phyloP scores from a whole-genome alignment of 1,140 invertebrate genomes.

The Camponotus vicinus region DNA sequence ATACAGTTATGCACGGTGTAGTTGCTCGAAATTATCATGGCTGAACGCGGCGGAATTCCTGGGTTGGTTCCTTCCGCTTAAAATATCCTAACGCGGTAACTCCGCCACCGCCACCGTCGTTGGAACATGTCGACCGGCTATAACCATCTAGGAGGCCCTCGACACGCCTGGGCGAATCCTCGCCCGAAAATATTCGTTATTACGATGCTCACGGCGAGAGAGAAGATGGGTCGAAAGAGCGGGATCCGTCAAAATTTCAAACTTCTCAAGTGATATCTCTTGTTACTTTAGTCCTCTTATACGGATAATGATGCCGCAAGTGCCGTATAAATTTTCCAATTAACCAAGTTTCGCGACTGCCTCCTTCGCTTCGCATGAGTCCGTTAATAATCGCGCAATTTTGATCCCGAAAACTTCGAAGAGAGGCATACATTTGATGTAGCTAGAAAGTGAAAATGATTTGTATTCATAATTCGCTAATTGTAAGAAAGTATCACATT shows the following conservation, averaged over 20 bases:
- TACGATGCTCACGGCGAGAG: neutral
- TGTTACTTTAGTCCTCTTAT: conserved; percentile 7
- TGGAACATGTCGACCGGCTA: neutral
- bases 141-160: conserved; percentile 15
- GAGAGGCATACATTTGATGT: neutral
- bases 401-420: neutral
- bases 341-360: conserved; percentile 27
- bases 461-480: conserved; percentile 1
- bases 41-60: conserved; percentile 35
- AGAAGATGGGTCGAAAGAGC: neutral
- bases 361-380: neutral
- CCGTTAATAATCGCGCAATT: conserved; percentile 9
- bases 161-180: neutral
- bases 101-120: neutral
- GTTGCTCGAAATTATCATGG: conserved; percentile 30
- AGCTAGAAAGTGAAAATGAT: neutral
- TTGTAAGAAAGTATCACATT: neutral
- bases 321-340: conserved; percentile 32
- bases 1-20: neutral
- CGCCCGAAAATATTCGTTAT: conserved; percentile 40
- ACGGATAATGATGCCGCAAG: conserved; percentile 23
- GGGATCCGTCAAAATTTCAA: conserved; percentile 10
- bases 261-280: conserved; percentile 44
- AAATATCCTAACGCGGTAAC: conserved; percentile 46
- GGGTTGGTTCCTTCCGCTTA: conserved; percentile 42